Base-by-base conservation (phyloP, 2,888 invertebrate genomes). In the Drosophila stalkeri region DNA sequence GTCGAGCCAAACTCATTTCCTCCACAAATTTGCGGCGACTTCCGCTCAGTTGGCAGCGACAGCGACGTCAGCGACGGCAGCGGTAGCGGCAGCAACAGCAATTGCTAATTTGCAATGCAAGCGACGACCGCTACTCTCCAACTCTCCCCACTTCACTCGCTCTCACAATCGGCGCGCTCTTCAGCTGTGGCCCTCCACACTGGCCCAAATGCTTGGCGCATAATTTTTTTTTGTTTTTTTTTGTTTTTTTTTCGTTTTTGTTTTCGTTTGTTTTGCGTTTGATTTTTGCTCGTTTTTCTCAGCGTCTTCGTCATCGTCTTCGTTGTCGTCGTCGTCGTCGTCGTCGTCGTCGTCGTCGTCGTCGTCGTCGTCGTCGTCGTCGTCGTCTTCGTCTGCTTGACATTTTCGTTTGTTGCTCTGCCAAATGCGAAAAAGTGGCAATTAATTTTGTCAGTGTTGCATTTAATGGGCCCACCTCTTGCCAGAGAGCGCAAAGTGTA, bases 401-500 rank as follows among this genome's bases (percentile, higher is more conserved):
- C 91, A 91, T 90, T 90, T 91, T 86, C 88, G 91, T 91, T 91
- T 91, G 91, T 91, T 84, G 89, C 86, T 74, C 83, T 91, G 91
- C 91, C 91, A 91, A 91, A 83, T 81, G 81, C 78, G 87, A 87
- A 85, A 85, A 88, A 90, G 82, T 88, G 86, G 90, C 90, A 91
- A 91, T 91, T 91, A 91, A 91, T 91, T 91, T 90, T 90, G 86
- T 85, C 88, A 86, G 86, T 89, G 86, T 86, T 89, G 86, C 86
- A 89, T 86, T 86, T 86, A 89, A 86, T 86, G 86, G 83, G 77
- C 72, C 71, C 67, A 71, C 66, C 60, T 65, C 52, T 63, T 37
- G 51, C 44, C 51, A 20, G 39, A 20, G 33, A 33, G 9, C 11
- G 3, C 9, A 3, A 39, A 9, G 27, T 14, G 37, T 18, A 41